A percentile compares a stretch with the other conserved stretches of the same genome.
These are phyloP conservation scores for Trichonephila clavata DNA, from an alignment of 1,140 invertebrate species.

Conservation along the genomic window DNA sequence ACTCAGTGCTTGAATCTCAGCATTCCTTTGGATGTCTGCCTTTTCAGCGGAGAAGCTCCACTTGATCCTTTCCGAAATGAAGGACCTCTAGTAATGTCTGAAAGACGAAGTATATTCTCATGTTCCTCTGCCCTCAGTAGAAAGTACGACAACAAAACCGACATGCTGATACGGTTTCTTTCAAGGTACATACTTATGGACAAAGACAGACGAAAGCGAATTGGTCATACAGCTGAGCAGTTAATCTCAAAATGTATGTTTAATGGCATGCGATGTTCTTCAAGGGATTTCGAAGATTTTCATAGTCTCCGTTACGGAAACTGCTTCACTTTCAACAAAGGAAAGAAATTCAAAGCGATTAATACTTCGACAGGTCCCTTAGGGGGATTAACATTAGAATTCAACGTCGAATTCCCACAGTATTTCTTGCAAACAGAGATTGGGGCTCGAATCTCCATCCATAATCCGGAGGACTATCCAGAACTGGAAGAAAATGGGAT, in stretches of 20 bases:
- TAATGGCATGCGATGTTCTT: neutral
- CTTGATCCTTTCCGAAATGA: neutral
- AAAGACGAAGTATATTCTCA: neutral
- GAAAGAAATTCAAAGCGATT: neutral
- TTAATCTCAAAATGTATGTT: neutral
- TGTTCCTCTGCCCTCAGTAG: neutral
- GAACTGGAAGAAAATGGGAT: neutral
- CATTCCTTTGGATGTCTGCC: neutral
- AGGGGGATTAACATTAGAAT: neutral
- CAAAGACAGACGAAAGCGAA: neutral
- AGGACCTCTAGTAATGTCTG: neutral
- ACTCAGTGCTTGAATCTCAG: neutral
- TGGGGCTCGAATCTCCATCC: neutral
- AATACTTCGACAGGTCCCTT: neutral
- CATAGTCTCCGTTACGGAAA: neutral
- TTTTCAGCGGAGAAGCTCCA: neutral
- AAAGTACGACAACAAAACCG: neutral
- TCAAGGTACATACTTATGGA: neutral
- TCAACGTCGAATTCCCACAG: neutral
- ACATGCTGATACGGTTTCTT: neutral
- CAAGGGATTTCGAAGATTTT: neutral
- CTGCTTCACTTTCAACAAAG: conserved; percentile 2
- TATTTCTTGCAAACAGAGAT: neutral
- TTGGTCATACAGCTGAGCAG: neutral
- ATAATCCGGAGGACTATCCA: neutral